These are phyloP conservation scores for Ceratoteleas bidentatus DNA, from an alignment of 1,140 invertebrate genomes.

Conservation along the genomic window DNA sequence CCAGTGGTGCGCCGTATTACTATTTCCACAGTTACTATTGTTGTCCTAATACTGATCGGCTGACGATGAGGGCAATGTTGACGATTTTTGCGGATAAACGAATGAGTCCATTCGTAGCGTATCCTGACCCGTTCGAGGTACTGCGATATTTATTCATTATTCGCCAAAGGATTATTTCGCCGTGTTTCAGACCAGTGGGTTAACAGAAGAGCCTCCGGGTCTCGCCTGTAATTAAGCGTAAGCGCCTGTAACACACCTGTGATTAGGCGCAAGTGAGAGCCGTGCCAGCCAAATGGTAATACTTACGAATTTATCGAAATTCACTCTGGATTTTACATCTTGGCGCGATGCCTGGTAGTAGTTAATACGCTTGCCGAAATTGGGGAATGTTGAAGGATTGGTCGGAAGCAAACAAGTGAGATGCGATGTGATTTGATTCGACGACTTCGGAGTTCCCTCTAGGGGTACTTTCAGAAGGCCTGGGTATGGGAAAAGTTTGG, in stretches of 20 bases:
- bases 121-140: no score
- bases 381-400: not conserved
- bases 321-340: slow-evolving; percentile 36
- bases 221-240: slow-evolving; percentile 52
- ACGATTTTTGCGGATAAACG: no score
- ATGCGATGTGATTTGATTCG: not conserved
- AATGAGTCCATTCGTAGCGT: no score
- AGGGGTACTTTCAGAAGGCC: no score
- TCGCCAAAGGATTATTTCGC: no score
- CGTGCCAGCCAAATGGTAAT: slow-evolving; percentile 28
- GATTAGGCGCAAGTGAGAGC: slow-evolving; percentile 39
- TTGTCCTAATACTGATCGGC: no score
- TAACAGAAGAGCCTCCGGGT: slow-evolving; percentile 3
- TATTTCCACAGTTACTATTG: no score
- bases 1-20: no score
- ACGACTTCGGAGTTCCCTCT: no score
- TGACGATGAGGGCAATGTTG: no score
- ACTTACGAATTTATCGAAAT: slow-evolving; percentile 51
- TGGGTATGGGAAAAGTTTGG: no score
- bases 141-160: no score
- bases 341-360: slow-evolving; percentile 2
- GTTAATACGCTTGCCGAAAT: slow-evolving; percentile 16
- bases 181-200: not conserved
- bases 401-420: not conserved
- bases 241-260: slow-evolving; percentile 48